These are phyloP conservation scores for Hippocampus guttulatus DNA, from an alignment of 2,113 vertebrate species.

Conservation along the genomic window DNA sequence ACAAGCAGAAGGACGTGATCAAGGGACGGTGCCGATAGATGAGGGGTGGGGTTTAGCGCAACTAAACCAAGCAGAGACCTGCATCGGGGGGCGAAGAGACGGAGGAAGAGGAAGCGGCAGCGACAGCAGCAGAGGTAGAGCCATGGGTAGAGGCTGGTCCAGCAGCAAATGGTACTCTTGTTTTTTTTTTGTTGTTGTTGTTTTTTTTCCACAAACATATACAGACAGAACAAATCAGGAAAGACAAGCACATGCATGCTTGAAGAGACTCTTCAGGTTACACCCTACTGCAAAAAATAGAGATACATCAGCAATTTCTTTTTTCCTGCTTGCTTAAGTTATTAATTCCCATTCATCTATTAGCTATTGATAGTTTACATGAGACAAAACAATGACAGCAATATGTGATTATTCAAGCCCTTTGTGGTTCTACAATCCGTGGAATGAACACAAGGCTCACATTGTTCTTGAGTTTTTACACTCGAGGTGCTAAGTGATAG, in stretches of 20 bases:
- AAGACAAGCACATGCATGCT: conserved; percentile 61
- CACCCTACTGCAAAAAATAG: conserved; percentile 18
- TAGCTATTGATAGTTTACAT: background rate
- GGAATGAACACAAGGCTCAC: conserved; percentile 27
- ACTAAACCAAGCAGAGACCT: conserved; percentile 72
- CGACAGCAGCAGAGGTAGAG: conserved; percentile 61
- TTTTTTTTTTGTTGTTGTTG: background rate
- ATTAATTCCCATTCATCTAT: conserved; percentile 3
- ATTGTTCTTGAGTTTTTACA: conserved; percentile 40
- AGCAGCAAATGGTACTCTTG: conserved; percentile 66
- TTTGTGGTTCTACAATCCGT: background rate
- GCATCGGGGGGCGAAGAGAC: conserved; percentile 67
- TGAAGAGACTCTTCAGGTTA: conserved; percentile 39
- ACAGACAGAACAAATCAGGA: conserved; percentile 61
- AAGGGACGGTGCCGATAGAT: conserved; percentile 38
- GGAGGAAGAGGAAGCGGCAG: conserved; percentile 62
- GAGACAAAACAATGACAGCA: conserved; percentile 9
- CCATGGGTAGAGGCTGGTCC: conserved; percentile 68
- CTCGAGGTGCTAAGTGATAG: conserved; percentile 62
- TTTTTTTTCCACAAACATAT: conserved; percentile 53
- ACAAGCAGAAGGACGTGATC: conserved; percentile 39
- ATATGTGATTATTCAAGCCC: conserved; percentile 11
- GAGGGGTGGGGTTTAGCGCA: conserved; percentile 46
- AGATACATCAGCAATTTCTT: conserved; percentile 5
- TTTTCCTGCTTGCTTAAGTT: conserved; percentile 9